Evolutionary conservation across 2,797 vertebrate species (phyloP), one percentile per base, ranked within the genome.

Genomic region (Mus caroli): DNA sequence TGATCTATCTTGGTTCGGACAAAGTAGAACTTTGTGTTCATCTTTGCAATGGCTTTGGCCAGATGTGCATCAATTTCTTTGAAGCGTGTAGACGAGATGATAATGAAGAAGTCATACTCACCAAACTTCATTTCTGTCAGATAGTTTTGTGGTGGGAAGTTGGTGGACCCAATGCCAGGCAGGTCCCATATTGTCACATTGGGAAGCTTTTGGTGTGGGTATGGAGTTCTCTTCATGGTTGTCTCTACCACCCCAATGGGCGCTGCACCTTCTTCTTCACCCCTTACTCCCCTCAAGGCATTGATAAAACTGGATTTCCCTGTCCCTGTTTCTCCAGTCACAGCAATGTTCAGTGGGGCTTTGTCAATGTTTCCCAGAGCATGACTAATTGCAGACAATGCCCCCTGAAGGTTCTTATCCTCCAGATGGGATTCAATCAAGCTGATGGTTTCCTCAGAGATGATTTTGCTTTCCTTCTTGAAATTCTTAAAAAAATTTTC

Each of bases 21-120:
- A 97, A 98, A 98, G 97, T 98, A 98, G 88, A 98, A 98, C 34
- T 69, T 97, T 77, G 98, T 98, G 7, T 58, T 64, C 88, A 98
- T 98, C 73, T 94, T 98, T 62, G 92, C 40, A 6, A 99, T 98
- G 91, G 97, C 98, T 37, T 43, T 24, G 31, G 98, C 98, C 3
- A 99, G 94, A 34, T 92, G 94, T 0, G 90, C 85, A 50, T 98
- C 96, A 84, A 90, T 97, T 89, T 97, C 90, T 94, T 69, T 97
- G 96, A 98, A 98, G 76, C 98, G 69, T 20, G 76, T 82, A 4
- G 86, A 50, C 2, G 94, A 93, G 17, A 97, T 79, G 60, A 97
- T 91, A 64, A 95, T 24, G 77, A 98, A 99, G 67, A 98, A 54
- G 83, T 98, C 97, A 12, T 95, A 97, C 1, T 82, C 86, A 0